Evolutionary conservation across 2,797 vertebrate species (phyloP).

Genomic region (Gambelia wislizenii): DNA sequence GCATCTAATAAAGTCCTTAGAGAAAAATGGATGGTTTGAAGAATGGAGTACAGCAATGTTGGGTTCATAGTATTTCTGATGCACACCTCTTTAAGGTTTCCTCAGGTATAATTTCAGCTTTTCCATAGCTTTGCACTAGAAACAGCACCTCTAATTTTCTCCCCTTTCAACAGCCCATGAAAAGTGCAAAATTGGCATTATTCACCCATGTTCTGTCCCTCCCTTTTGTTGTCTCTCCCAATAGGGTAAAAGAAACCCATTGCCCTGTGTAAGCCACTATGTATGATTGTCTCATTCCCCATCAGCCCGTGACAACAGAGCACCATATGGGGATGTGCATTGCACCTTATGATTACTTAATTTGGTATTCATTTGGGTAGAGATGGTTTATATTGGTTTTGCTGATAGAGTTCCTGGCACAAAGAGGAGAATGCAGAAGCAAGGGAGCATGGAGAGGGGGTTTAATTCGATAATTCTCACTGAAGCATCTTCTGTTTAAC

Average conservation of each 20-base stretch:
- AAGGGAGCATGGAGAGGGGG: slow-evolving; percentile 22
- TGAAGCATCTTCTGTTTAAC: slow-evolving; percentile 70
- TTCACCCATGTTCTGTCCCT: background rate
- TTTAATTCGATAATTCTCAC: slow-evolving; percentile 76
- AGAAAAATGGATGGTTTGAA: background rate
- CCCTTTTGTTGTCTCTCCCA: background rate
- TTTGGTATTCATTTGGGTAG: slow-evolving; percentile 41
- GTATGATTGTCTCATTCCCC: slow-evolving; percentile 31
- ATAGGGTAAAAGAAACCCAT: background rate
- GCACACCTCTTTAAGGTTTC: background rate
- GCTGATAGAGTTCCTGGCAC: slow-evolving; percentile 45
- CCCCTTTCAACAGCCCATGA: background rate
- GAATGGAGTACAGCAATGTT: background rate
- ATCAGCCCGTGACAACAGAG: slow-evolving; percentile 40
- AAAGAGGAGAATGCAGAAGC: slow-evolving; percentile 29
- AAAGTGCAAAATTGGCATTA: background rate
- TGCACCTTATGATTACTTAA: slow-evolving; percentile 33
- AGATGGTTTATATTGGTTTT: slow-evolving; percentile 48
- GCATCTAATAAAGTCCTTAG: no score
- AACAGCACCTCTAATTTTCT: no score
- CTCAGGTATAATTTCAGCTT: background rate
- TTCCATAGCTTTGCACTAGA: background rate
- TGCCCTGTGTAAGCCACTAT: background rate
- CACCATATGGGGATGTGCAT: background rate
- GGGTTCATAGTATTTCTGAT: background rate